A percentile compares a stretch with the other conserved stretches of the same genome.
These are phyloP conservation scores for Spodoptera littoralis DNA, from an alignment of 2,888 invertebrate genomes.

Conservation along the genomic window DNA sequence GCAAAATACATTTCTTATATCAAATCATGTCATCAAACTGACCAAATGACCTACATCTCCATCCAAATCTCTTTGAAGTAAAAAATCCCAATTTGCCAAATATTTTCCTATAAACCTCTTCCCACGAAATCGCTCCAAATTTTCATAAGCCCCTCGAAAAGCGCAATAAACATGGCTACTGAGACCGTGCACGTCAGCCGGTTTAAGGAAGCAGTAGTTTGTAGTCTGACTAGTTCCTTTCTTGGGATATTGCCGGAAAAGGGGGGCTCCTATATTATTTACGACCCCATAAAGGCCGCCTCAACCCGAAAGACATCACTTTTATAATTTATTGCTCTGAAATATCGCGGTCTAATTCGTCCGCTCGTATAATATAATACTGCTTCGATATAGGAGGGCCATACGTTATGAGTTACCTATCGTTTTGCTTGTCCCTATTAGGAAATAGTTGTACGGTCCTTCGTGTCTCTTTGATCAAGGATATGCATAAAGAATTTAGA, in stretches of 20 bases:
- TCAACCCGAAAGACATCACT: slow-evolving; percentile 75
- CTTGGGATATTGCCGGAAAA: slow-evolving; percentile 67
- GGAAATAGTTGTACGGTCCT: not conserved
- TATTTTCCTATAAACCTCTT: too few species aligned
- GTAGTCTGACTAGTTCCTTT: slow-evolving; percentile 69
- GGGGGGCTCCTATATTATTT: slow-evolving; percentile 47
- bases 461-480: too few species aligned
- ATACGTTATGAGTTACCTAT: slow-evolving; percentile 17
- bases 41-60: slow-evolving; percentile 1
- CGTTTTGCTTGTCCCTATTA: slow-evolving; percentile 5
- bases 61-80: too few species aligned
- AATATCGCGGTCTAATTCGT: slow-evolving; percentile 81
- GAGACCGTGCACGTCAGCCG: slow-evolving; percentile 44
- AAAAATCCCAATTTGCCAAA: too few species aligned
- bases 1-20: not conserved
- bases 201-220: slow-evolving; percentile 63
- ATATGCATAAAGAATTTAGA: too few species aligned
- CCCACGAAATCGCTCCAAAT: too few species aligned
- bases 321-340: slow-evolving; percentile 81
- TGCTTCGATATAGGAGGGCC: slow-evolving; percentile 31
- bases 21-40: not conserved
- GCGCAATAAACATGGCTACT: slow-evolving; percentile 40
- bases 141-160: slow-evolving; percentile 33
- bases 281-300: slow-evolving; percentile 59
- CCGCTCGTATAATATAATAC: slow-evolving; percentile 75